Percentiles rank a stretch among this genome's conserved stretches.
These are phyloP conservation scores for Discoglossus pictus DNA, from an alignment of 2,797 vertebrate genomes.

Conservation along the genomic window DNA sequence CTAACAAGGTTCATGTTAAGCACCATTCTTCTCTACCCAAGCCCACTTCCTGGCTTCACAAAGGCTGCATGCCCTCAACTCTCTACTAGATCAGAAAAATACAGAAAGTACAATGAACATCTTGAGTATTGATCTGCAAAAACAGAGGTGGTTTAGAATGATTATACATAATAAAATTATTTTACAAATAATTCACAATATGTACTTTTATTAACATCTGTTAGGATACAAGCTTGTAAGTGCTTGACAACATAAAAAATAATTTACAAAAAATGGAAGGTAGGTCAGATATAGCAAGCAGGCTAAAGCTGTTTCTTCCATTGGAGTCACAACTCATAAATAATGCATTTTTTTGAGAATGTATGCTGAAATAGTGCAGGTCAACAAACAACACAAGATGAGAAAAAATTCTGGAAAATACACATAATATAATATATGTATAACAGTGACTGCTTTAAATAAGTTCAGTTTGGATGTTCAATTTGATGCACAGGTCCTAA, in stretches of 20 bases:
- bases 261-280: conserved; percentile 16
- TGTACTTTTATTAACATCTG: conserved; percentile 36
- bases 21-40: neutral
- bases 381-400: too few species aligned
- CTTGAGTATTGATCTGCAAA: conserved; percentile 27
- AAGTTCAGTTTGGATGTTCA: too few species aligned
- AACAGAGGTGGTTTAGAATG: conserved; percentile 22
- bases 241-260: conserved; percentile 29
- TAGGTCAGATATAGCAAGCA: conserved; percentile 16
- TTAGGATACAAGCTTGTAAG: conserved; percentile 22
- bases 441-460: too few species aligned
- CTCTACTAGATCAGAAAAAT: conserved; percentile 14
- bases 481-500: too few species aligned
- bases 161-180: conserved; percentile 34
- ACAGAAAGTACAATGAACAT: conserved; percentile 24
- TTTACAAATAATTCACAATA: conserved; percentile 25
- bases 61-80: neutral
- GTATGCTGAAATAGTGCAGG: too few species aligned
- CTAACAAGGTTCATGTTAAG: too few species aligned
- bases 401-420: too few species aligned
- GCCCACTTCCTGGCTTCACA: neutral
- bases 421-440: too few species aligned
- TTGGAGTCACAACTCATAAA: conserved; percentile 14
- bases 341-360: too few species aligned
- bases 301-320: conserved; percentile 10